Evolutionary conservation across 2,113 vertebrate genomes (phyloP).

Genomic region (Tragulus kanchil): DNA sequence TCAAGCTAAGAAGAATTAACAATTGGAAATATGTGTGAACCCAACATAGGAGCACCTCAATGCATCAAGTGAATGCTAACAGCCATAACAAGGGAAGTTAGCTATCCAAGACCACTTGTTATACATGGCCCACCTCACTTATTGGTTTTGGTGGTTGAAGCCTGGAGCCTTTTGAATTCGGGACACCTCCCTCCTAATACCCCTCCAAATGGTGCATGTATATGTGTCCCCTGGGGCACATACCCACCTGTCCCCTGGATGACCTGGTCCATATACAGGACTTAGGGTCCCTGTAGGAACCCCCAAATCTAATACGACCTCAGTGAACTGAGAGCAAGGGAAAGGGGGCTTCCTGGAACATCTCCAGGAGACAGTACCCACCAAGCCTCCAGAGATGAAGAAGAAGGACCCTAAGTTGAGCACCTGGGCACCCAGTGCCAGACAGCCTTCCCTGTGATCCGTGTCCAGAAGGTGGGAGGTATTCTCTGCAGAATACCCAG

Average conservation of each 20-base stretch:
- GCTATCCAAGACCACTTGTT: neutral
- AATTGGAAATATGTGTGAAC: neutral
- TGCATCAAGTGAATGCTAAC: neutral
- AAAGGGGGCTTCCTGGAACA: neutral
- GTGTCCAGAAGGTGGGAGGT: neutral
- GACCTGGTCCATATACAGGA: neutral
- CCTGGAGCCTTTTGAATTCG: neutral
- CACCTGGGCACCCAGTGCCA: neutral
- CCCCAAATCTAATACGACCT: neutral
- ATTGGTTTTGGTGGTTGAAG: neutral
- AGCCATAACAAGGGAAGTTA: no score
- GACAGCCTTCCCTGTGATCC: neutral
- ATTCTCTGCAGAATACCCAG: neutral
- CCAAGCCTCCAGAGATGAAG: neutral
- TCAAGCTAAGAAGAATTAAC: neutral
- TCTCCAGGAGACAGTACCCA: fast-evolving
- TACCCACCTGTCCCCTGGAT: neutral
- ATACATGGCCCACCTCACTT: neutral
- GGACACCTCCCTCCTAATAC: no score
- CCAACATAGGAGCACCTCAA: neutral
- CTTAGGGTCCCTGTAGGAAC: neutral
- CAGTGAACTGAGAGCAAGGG: neutral
- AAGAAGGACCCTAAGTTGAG: neutral
- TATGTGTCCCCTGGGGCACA: neutral
- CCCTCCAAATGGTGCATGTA: neutral